Base-by-base conservation (phyloP, 2,797 vertebrate genomes). In the Gymnothorax reevesii region DNA sequence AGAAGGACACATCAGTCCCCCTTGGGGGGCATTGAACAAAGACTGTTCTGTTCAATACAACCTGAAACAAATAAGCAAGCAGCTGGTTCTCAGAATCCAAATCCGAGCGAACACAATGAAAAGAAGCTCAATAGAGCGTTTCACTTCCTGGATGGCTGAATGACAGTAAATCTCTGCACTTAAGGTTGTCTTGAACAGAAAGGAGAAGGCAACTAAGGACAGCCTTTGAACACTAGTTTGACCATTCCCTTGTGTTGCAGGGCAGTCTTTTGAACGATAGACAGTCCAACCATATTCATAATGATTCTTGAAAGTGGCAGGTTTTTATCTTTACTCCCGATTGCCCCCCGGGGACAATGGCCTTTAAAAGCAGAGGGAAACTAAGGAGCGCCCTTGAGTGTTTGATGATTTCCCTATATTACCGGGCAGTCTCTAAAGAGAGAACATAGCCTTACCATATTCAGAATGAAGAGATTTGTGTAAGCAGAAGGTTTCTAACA, bases 31-130 rank as follows among this genome's bases (percentile, higher is more conserved):
- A 17, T 80, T 22, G 77, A 80, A 55, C 77, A 80, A 55, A 80
- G 77, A 20, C 77, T 80, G 52, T 80, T 80, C 77, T 80, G 77
- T 20, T 55, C 49, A 80, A 80, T 54, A 42, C 49, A 54, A 79
- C 42, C 49, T 54, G 77, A 80, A 80, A 80, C 77, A 80, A 80
- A 42, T 52, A 80, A 77, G 52, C 22, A 52, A 22, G 8, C 77
- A 77, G 52, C 22, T 20, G 52, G 8, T 49, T n/a, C 7, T n/a
- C 77, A 55, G 77, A 80, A 22, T 80, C 77, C 77, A 80, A 80
- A 80, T 80, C 17, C 17, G n/a, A 80, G 52, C n/a, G 55, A 13
- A 77, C 13, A 17, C 49, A 80, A 80, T 80, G 49, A 55, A 55
- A 80, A 54, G 22, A 80, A 55, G 77, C 52, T 22, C 52, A 80